phyloP scores from a whole-genome alignment of 1,140 invertebrate genomes.

The Maniola jurtina region DNA sequence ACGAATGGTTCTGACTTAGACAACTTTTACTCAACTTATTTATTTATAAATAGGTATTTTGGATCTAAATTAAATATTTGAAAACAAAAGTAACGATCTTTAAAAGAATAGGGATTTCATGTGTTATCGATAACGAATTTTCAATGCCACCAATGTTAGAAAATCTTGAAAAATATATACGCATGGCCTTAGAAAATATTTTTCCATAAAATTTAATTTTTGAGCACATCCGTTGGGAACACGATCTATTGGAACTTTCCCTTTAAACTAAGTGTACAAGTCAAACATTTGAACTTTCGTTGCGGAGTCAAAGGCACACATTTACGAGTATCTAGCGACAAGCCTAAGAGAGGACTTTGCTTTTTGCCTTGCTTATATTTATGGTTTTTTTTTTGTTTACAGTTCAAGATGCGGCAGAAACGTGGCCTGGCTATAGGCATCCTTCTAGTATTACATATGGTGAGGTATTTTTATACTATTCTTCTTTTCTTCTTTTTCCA shows the following conservation, averaged over 20 bases:
- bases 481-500: not conserved
- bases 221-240: constrained; percentile 20
- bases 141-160: too few species aligned
- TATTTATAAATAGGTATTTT: too few species aligned
- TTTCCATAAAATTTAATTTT: not conserved
- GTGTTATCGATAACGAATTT: not conserved
- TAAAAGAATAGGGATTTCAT: too few species aligned
- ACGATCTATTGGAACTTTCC: constrained; percentile 35
- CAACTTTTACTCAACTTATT: too few species aligned
- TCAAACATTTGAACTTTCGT: constrained; percentile 41
- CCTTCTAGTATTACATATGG: constrained; percentile 68
- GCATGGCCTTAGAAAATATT: too few species aligned
- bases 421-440: constrained; percentile 52
- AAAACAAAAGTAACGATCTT: too few species aligned
- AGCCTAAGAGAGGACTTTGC: not conserved
- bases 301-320: constrained; percentile 10
- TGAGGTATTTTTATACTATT: constrained; percentile 34
- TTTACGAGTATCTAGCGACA: not conserved
- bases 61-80: too few species aligned
- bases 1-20: too few species aligned
- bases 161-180: too few species aligned
- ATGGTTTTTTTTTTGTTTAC: constrained; percentile 50
- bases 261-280: constrained; percentile 30
- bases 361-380: too few species aligned
- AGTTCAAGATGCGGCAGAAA: constrained; percentile 64